Evolutionary conservation across 2,888 invertebrate genomes (phyloP).

Genomic region (Heteromyza rotundicornis): DNA sequence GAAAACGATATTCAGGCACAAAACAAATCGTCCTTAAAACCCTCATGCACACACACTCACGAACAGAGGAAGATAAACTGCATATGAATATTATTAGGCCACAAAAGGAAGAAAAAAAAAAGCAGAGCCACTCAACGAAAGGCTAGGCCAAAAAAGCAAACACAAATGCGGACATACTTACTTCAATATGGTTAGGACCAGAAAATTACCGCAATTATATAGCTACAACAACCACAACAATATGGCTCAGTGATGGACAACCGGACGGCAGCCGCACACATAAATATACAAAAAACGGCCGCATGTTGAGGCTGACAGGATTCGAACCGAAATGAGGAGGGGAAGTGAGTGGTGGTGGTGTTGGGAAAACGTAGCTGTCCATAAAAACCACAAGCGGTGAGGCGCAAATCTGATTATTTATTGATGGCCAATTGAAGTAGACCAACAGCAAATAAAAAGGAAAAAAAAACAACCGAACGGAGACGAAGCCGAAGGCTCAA

Average conservation of each 20-base stretch:
- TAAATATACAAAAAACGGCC: not conserved
- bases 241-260: not conserved
- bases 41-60: too few relatives aligned
- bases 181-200: too few relatives aligned
- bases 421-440: not conserved
- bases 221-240: not conserved
- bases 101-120: not conserved
- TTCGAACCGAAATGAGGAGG: too few relatives aligned
- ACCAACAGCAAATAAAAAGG: too few relatives aligned
- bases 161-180: too few relatives aligned
- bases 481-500: not conserved
- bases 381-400: not conserved
- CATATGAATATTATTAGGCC: not conserved
- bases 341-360: too few relatives aligned
- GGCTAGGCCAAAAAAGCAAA: too few relatives aligned
- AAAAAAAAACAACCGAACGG: too few relatives aligned
- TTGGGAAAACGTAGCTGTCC: not conserved
- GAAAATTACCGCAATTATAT: too few relatives aligned
- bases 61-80: too few relatives aligned
- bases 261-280: not conserved
- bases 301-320: not conserved
- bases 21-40: too few relatives aligned
- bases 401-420: constrained; percentile 4
- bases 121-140: not conserved
- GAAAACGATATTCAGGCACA: too few relatives aligned